Evolutionary conservation across 2,888 invertebrate genomes (phyloP).

Genomic region (Harmothoe impar): DNA sequence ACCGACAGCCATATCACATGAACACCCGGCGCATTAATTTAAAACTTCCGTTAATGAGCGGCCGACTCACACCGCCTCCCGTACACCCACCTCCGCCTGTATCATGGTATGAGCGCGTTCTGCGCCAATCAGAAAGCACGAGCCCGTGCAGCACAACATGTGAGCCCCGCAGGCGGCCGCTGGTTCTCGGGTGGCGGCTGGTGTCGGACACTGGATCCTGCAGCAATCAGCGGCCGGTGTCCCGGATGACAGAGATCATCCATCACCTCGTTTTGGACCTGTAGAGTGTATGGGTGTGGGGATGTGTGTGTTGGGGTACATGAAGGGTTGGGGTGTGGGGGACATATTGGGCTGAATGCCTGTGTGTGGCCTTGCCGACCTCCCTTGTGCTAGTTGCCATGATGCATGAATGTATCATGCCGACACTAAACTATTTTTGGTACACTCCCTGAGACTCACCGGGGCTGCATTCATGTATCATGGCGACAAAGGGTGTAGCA

Average conservation of each 20-base stretch:
- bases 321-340: too few relatives aligned
- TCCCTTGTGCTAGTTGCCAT: too few relatives aligned
- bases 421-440: too few relatives aligned
- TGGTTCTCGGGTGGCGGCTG: conserved; percentile 22
- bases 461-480: too few relatives aligned
- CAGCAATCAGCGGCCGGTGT: conserved; percentile 53
- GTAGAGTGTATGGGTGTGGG: not conserved
- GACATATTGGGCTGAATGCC: too few relatives aligned
- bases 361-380: too few relatives aligned
- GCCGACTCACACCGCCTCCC: conserved; percentile 20
- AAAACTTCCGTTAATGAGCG: not conserved
- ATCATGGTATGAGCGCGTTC: not conserved
- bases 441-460: too few relatives aligned
- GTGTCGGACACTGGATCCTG: conserved; percentile 51
- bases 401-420: too few relatives aligned
- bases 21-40: conserved; percentile 2
- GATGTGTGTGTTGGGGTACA: too few relatives aligned
- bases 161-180: conserved; percentile 34
- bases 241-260: conserved; percentile 50
- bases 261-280: conserved; percentile 34
- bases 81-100: not conserved
- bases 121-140: conserved; percentile 19
- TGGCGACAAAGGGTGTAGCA: too few relatives aligned
- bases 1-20: conserved; percentile 41
- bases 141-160: conserved; percentile 10